These are phyloP conservation scores for Neodiprion virginianus DNA, from an alignment of 1,140 invertebrate genomes.

Conservation along the genomic window DNA sequence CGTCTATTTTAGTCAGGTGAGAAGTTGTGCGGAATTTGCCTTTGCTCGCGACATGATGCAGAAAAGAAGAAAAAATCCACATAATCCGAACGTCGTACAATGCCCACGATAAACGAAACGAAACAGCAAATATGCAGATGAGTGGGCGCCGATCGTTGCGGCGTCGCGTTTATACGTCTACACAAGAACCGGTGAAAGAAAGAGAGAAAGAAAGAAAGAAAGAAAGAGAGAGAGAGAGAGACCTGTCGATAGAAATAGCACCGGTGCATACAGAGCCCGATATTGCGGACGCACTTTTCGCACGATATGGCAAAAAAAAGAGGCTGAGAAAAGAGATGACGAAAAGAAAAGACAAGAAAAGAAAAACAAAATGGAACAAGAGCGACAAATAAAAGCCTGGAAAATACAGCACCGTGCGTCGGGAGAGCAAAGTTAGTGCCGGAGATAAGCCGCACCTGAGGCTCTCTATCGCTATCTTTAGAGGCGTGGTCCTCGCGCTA, in stretches of 20 bases:
- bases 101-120: conserved; percentile 1
- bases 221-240: neutral
- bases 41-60: too few species aligned
- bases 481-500: conserved; percentile 2
- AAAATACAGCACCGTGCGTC: neutral
- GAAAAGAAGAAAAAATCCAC: too few species aligned
- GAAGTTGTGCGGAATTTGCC: too few species aligned
- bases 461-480: neutral
- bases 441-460: conserved; percentile 4
- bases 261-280: neutral
- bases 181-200: too few species aligned
- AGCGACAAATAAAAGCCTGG: neutral
- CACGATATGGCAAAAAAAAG: neutral
- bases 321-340: neutral
- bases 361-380: neutral
- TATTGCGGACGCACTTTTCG: neutral
- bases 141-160: neutral
- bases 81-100: neutral
- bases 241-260: conserved; percentile 5
- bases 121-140: neutral
- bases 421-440: neutral
- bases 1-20: too few species aligned
- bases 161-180: neutral
- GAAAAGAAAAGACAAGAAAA: neutral
- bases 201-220: neutral